These are phyloP conservation scores for Anarsia innoxiella DNA, from an alignment of 2,888 invertebrate species.

Conservation along the genomic window DNA sequence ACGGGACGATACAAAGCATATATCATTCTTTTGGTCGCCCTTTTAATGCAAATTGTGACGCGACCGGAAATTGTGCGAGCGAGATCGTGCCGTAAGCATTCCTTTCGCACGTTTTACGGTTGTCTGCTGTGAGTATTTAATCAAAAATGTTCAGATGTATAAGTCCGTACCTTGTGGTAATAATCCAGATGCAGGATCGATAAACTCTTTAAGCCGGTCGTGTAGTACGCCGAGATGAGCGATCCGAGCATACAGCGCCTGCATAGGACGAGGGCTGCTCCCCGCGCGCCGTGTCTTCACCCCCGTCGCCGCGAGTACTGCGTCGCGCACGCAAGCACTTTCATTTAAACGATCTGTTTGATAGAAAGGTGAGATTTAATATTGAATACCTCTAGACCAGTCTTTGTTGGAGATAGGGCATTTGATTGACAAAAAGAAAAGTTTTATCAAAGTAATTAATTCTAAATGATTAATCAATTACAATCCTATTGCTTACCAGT, in stretches of 20 bases:
- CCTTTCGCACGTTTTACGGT: no score
- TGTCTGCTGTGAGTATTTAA: background rate
- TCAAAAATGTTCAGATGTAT: no score
- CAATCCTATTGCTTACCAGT: conserved; percentile 4
- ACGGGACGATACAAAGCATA: no score
- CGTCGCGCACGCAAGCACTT: conserved; percentile 78
- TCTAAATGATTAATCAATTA: no score
- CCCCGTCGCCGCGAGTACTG: conserved; percentile 91
- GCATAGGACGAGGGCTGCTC: conserved; percentile 61
- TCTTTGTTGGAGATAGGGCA: no score
- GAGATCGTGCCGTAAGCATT: no score
- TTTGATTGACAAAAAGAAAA: no score
- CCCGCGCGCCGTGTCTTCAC: conserved; percentile 83
- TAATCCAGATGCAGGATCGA: conserved; percentile 81
- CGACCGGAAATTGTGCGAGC: no score
- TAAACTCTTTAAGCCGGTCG: conserved; percentile 86
- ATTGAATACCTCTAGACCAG: no score
- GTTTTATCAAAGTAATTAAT: no score
- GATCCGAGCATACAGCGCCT: conserved; percentile 81
- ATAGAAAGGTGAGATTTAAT: background rate
- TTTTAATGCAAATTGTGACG: no score
- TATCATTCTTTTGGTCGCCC: no score
- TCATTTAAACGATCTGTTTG: conserved; percentile 24
- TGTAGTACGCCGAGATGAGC: conserved; percentile 92
- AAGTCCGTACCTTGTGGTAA: conserved; percentile 66